phyloP scores from a whole-genome alignment of 2,888 invertebrate species.

The Hipparchia semele region DNA sequence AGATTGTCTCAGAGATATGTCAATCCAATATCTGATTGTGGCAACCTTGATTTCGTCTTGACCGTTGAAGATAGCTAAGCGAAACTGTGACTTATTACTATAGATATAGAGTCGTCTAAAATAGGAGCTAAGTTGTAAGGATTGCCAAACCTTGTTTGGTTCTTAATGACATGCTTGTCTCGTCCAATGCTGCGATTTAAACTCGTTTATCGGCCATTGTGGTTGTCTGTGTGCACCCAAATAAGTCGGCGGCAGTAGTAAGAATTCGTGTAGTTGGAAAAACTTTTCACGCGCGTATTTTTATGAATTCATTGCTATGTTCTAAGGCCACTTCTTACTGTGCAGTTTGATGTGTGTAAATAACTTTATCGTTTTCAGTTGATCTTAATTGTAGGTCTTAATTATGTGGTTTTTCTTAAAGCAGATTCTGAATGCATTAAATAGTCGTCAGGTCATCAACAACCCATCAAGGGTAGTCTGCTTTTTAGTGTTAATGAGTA shows the following conservation, averaged over 20 bases:
- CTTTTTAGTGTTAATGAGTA: too few relatives aligned
- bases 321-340: constrained; percentile 27
- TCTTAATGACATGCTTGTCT: constrained; percentile 71
- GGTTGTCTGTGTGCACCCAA: constrained; percentile 59
- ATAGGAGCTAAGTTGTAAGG: constrained; percentile 24
- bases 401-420: not conserved
- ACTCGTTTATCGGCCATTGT: constrained; percentile 72
- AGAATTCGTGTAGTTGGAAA: constrained; percentile 48
- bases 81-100: constrained; percentile 45
- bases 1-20: constrained; percentile 61
- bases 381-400: constrained; percentile 2
- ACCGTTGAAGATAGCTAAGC: constrained; percentile 26
- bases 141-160: constrained; percentile 45
- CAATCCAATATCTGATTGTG: constrained; percentile 53
- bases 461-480: too few relatives aligned
- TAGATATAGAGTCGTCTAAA: constrained; percentile 44
- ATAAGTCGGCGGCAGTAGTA: constrained; percentile 57
- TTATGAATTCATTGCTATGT: constrained; percentile 45
- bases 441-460: too few relatives aligned
- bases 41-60: constrained; percentile 42
- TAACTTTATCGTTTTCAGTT: constrained; percentile 2
- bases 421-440: too few relatives aligned
- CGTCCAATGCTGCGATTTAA: constrained; percentile 71
- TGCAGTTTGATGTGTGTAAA: constrained; percentile 8
- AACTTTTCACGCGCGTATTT: constrained; percentile 46